Conservation (phyloP, 2,113 vertebrate species). For the Formicarius rufipectus region DNA sequence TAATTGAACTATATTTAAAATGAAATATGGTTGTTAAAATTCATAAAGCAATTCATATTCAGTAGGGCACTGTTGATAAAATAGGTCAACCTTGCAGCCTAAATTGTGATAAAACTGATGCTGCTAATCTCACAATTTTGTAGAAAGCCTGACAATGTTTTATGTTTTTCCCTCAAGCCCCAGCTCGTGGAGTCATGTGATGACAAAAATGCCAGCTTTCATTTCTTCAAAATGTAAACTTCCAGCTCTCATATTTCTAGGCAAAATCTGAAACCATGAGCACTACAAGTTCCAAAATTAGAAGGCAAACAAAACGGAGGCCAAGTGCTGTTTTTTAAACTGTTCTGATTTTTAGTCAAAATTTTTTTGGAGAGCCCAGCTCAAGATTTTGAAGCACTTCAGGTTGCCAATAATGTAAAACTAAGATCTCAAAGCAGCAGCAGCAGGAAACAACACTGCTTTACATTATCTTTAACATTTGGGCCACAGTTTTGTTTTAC, state of each 20-base stretch:
- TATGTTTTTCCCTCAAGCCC: slow-evolving; percentile 44
- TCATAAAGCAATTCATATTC: slow-evolving; percentile 53
- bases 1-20: slow-evolving; percentile 43
- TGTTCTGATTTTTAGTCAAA: slow-evolving; percentile 60
- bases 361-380: slow-evolving; percentile 48
- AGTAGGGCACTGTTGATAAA: slow-evolving; percentile 45
- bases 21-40: slow-evolving; percentile 51
- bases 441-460: neutral
- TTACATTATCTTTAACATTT: neutral
- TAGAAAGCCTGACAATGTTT: slow-evolving; percentile 44
- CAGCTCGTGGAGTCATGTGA: slow-evolving; percentile 56
- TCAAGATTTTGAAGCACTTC: slow-evolving; percentile 27
- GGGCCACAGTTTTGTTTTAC: neutral
- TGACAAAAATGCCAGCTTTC: slow-evolving; percentile 60
- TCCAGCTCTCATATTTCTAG: slow-evolving; percentile 51
- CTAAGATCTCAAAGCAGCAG: slow-evolving; percentile 28
- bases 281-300: slow-evolving; percentile 61
- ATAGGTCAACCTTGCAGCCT: slow-evolving; percentile 46
- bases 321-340: slow-evolving; percentile 65
- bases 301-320: slow-evolving; percentile 61
- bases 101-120: slow-evolving; percentile 40
- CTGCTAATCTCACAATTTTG: slow-evolving; percentile 51
- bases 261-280: slow-evolving; percentile 58
- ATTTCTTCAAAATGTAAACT: slow-evolving; percentile 66
- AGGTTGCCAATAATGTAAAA: slow-evolving; percentile 40